Evolutionary conservation across 1,140 invertebrate genomes (phyloP).

Genomic region (Meteorus sp.): DNA sequence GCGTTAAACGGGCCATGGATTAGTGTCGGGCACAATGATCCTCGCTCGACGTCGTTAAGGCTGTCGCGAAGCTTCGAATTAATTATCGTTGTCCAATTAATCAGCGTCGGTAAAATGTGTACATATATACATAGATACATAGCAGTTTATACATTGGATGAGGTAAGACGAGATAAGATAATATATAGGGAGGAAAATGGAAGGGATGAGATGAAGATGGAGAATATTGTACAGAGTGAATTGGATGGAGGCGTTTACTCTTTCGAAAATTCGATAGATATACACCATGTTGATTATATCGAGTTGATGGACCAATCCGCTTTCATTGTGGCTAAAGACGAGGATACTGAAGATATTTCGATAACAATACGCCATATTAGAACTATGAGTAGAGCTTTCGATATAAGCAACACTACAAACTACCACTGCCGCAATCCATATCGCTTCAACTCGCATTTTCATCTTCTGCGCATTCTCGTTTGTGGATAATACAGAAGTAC

Average conservation of each 20-base stretch:
- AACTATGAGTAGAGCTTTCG: background rate
- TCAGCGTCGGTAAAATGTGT: constrained; percentile 25
- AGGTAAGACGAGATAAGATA: constrained; percentile 3
- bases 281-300: too few relatives aligned
- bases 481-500: too few relatives aligned
- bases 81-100: constrained; percentile 33
- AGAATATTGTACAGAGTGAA: background rate
- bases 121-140: too few relatives aligned
- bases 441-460: too few relatives aligned
- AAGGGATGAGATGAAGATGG: constrained; percentile 3
- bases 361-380: constrained; percentile 24
- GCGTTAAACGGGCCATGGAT: constrained; percentile 27
- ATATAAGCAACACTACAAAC: too few relatives aligned
- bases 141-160: too few relatives aligned
- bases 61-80: constrained; percentile 29
- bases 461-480: too few relatives aligned
- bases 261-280: background rate
- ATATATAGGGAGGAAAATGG: background rate
- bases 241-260: background rate
- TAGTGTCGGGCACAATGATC: constrained; percentile 29
- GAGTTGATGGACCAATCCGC: too few relatives aligned
- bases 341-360: constrained; percentile 25
- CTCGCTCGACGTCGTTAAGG: constrained; percentile 29
- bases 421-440: too few relatives aligned
- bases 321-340: background rate